These are phyloP conservation scores for Lycodopsis pacificus DNA, from an alignment of 2,797 vertebrate genomes.

Conservation along the genomic window DNA sequence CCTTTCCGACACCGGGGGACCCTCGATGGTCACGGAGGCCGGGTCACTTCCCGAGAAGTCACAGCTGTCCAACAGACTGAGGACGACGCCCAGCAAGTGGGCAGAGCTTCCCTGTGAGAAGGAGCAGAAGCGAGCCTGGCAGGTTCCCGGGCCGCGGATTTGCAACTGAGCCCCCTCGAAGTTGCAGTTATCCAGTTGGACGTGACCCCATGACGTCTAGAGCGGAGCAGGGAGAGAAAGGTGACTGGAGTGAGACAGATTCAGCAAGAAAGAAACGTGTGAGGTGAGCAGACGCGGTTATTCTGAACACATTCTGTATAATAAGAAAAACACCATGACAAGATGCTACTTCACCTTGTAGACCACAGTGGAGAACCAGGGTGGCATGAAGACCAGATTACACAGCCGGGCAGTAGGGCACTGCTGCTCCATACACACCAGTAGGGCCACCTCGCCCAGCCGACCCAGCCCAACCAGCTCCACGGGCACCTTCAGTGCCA, in stretches of 20 bases:
- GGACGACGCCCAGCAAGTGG: slow-evolving; percentile 87
- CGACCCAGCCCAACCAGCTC: slow-evolving; percentile 88
- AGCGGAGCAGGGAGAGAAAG: slow-evolving; percentile 24
- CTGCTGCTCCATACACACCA: slow-evolving; percentile 90
- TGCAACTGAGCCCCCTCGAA: slow-evolving; percentile 93
- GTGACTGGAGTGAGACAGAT: neutral
- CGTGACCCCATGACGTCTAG: slow-evolving; percentile 91
- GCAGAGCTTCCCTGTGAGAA: slow-evolving; percentile 91
- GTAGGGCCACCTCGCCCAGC: slow-evolving; percentile 87
- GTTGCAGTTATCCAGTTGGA: slow-evolving; percentile 94
- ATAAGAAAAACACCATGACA: neutral
- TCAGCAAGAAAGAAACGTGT: slow-evolving; percentile 1
- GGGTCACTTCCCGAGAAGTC: slow-evolving; percentile 93
- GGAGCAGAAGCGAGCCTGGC: slow-evolving; percentile 93
- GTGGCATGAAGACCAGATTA: slow-evolving; percentile 92
- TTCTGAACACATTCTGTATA: neutral
- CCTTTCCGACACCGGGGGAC: slow-evolving; percentile 87
- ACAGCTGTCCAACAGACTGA: slow-evolving; percentile 92
- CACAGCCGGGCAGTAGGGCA: slow-evolving; percentile 90
- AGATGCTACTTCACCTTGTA: slow-evolving; percentile 87
- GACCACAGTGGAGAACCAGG: slow-evolving; percentile 92
- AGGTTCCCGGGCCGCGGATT: slow-evolving; percentile 90
- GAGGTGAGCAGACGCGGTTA: neutral
- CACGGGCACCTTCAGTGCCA: slow-evolving; percentile 89
- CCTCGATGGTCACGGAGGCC: slow-evolving; percentile 91